Evolutionary conservation across 2,113 vertebrate species (phyloP), one percentile per base, ranked within the genome.

Genomic region (Cololabis saira): DNA sequence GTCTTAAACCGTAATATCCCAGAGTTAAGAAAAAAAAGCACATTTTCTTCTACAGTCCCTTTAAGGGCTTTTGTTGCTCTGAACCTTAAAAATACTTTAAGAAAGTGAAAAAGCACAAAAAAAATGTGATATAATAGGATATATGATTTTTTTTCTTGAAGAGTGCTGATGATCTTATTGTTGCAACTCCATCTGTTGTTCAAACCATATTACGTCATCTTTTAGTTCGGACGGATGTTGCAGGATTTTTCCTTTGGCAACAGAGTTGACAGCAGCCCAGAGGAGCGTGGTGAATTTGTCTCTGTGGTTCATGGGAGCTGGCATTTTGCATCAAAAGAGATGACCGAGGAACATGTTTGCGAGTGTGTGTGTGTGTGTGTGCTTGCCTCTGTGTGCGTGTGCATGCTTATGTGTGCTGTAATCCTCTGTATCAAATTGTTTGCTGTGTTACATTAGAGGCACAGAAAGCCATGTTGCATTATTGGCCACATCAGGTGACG

Each of bases 401-500:
- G 8, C 27, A 8, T 63, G 15, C 12, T 61, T 65, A 54, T 74
- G 24, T 52, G 53, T 68, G 56, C 45, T 63, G 7, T 82, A 80
- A 80, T 61, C 21, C 24, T 48, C 41, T 21, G 48, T 10, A 75
- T 71, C 49, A 76, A 52, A 68, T 65, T 65, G 61, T 45, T 16
- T 52, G 59, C 51, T 62, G 62, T 44, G 52, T 83, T 33, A 8
- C 56, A 45, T 79, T 71, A 65, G 4, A 49, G 57, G 17, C 45
- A 47, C 41, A 71, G 63, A 71, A 48, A 65, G 81, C 12, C 43
- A 63, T 55, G 76, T 67, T 45, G 48, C 51, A 52, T 78, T 82
- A 71, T 82, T 64, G 67, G 76, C 83, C 58, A 59, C 81, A 81
- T 85, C 81, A 82, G 83, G 64, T 84, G 83, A 88, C 83, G 78